A percentile compares a stretch with the other conserved stretches of the same genome.
Conservation (phyloP, 2,888 invertebrate species). For the Cremastobaeus sp. region DNA sequence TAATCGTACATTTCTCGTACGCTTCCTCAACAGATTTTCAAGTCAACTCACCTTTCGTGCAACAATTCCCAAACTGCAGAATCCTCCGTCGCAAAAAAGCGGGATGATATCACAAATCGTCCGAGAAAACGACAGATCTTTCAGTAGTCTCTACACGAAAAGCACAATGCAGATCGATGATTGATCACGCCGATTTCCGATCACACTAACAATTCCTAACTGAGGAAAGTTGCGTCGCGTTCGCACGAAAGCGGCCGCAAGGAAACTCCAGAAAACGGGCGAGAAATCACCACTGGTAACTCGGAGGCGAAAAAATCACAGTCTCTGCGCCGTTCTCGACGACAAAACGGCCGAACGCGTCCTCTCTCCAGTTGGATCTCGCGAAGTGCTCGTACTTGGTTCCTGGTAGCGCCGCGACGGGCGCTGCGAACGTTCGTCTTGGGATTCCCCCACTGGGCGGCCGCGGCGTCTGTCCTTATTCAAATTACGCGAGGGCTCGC, state of each 20-base stretch:
- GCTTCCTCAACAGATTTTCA: no score
- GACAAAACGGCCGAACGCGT: conserved; percentile 54
- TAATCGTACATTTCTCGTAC: no score
- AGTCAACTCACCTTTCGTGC: no score
- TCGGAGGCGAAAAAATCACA: conserved; percentile 12
- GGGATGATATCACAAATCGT: no score
- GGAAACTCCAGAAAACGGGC: neutral
- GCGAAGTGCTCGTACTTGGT: conserved; percentile 48
- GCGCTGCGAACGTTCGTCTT: conserved; percentile 22
- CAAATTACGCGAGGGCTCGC: neutral
- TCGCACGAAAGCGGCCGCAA: neutral
- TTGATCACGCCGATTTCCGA: no score
- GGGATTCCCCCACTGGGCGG: conserved; percentile 12
- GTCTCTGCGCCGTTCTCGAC: conserved; percentile 33
- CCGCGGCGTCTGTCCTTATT: neutral
- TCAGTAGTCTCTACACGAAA: no score
- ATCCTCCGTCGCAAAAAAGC: no score
- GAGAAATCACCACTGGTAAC: neutral
- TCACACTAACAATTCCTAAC: no score
- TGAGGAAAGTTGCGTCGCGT: no score
- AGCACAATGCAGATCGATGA: no score
- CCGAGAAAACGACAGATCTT: no score
- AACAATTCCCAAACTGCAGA: no score
- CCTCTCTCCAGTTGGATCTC: conserved; percentile 51
- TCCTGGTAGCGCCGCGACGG: conserved; percentile 58